Evolutionary conservation across 2,113 vertebrate species (phyloP).

Genomic region (Sarotherodon lohbergeri): DNA sequence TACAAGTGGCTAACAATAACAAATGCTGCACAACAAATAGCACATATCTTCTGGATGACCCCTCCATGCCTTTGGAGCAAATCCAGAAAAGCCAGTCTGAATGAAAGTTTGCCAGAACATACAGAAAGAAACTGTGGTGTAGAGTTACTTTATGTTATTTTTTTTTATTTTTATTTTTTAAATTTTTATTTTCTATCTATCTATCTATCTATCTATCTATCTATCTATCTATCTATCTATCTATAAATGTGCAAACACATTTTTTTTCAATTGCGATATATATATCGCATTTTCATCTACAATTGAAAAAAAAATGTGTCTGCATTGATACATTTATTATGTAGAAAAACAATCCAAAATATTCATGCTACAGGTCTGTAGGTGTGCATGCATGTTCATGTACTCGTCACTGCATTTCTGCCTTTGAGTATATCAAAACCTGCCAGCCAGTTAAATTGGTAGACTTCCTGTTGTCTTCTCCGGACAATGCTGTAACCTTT

Average conservation of each 20-base stretch:
- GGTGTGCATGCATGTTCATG: neutral
- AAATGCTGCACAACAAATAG: neutral
- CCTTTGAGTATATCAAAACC: neutral
- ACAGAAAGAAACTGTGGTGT: neutral
- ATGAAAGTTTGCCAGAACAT: neutral
- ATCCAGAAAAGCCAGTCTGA: neutral
- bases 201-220: too few relatives aligned
- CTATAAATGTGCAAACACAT: too few relatives aligned
- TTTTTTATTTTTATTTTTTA: too few relatives aligned
- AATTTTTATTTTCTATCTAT: too few relatives aligned
- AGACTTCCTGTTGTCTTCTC: slow-evolving; percentile 36
- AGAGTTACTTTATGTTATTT: neutral
- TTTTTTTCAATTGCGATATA: too few relatives aligned
- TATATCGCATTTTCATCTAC: neutral
- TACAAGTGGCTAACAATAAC: neutral
- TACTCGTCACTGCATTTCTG: neutral
- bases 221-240: too few relatives aligned
- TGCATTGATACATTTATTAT: neutral
- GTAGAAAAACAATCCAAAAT: neutral
- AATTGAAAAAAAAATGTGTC: neutral
- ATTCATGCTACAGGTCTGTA: neutral
- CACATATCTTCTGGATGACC: neutral
- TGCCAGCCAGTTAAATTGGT: slow-evolving; percentile 5
- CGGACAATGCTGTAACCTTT: slow-evolving; percentile 3
- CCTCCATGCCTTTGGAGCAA: neutral